Conservation (phyloP, 2,113 vertebrate genomes). For the Galeopterus variegatus region DNA sequence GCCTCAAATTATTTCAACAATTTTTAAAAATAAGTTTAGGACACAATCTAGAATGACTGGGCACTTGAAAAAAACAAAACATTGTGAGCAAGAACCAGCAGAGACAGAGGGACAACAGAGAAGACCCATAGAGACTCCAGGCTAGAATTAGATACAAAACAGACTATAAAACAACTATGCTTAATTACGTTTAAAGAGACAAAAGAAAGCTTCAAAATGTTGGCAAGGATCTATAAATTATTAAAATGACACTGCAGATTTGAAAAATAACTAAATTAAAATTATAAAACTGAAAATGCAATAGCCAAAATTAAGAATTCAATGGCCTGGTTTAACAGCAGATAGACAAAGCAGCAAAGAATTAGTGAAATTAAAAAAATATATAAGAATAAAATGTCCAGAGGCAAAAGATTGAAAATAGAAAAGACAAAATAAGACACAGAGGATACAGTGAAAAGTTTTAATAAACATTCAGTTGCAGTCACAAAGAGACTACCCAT, state of each 20-base stretch:
- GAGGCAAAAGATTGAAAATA: background rate
- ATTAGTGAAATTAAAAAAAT: background rate
- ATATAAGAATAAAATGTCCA: background rate
- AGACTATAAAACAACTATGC: background rate
- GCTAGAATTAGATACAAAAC: background rate
- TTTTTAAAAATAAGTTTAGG: background rate
- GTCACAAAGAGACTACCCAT: background rate
- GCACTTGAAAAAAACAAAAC: background rate
- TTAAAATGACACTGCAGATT: background rate
- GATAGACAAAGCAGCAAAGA: background rate
- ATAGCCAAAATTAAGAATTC: constrained; percentile 42
- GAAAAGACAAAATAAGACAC: constrained; percentile 1
- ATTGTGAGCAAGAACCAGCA: background rate
- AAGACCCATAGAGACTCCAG: background rate
- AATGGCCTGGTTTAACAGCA: background rate
- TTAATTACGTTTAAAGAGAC: background rate
- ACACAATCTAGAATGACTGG: background rate
- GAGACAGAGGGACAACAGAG: constrained; percentile 10
- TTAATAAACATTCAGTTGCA: background rate
- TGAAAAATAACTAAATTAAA: constrained; percentile 21
- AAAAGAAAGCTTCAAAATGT: constrained; percentile 27
- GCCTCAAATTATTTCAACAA: background rate
- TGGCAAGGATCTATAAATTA: background rate
- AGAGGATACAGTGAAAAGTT: background rate
- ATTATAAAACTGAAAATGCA: constrained; percentile 16